phyloP scores from a whole-genome alignment of 2,113 vertebrate genomes.

The Thryonomys swinderianus region DNA sequence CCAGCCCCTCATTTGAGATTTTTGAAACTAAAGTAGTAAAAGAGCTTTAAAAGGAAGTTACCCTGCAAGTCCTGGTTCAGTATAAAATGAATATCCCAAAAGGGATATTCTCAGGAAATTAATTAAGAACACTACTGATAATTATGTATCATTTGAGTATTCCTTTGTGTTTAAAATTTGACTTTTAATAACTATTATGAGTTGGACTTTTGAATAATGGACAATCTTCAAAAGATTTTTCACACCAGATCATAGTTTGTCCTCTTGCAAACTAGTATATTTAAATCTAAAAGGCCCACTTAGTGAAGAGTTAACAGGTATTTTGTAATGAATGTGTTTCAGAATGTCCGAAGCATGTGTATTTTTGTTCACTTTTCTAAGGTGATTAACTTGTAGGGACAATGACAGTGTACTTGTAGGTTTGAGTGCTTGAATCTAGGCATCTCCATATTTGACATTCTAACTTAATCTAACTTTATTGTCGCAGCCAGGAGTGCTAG shows the following conservation, averaged over 20 bases:
- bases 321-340: neutral
- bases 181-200: neutral
- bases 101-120: conserved; percentile 3
- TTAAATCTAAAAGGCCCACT: conserved; percentile 22
- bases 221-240: conserved; percentile 8
- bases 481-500: neutral
- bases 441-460: neutral
- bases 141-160: neutral
- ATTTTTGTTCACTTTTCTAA: conserved; percentile 19
- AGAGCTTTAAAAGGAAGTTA: neutral
- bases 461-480: neutral
- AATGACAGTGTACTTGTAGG: neutral
- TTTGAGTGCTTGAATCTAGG: conserved; percentile 30
- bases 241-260: neutral
- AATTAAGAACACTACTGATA: neutral
- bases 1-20: neutral
- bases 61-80: neutral
- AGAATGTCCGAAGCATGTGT: neutral
- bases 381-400: neutral
- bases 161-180: conserved; percentile 35
- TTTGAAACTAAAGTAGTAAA: conserved; percentile 18
- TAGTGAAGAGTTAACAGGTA: neutral
- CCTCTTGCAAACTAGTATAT: neutral
- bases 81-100: neutral
- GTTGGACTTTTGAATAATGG: neutral